Base-by-base conservation (phyloP, 2,113 vertebrate species). In the Neolamprologus falcicula region DNA sequence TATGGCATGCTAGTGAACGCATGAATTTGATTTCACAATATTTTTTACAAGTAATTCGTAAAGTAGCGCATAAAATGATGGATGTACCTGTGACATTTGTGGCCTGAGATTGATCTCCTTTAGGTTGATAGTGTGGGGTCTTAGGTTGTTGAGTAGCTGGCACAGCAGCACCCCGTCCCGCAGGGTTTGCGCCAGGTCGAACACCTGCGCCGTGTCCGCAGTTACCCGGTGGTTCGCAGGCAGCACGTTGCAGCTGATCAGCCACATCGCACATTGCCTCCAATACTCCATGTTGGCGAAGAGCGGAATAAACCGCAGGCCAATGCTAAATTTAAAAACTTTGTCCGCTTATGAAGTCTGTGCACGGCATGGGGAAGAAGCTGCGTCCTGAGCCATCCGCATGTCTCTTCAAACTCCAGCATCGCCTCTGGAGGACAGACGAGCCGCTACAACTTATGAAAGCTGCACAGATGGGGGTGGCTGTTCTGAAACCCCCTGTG, bases 141-240 rank as follows among this genome's bases (percentile, higher is more conserved):
- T 96, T 92, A 98, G 93, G 93, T 98, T 98, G 96, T 98, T 98
- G 68, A 98, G 97, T 52, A 98, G 97, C 95, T 98, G 98, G 92
- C 98, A 98, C 9, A 98, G 96, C 79, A 98, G 94, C 66, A 98
- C 98, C 80, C 98, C 98, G 95, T 98, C 98, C 92, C 98, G 97
- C 88, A 98, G 97, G 5, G 97, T 98, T 94, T 98, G 98, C 11
- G 98, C 98, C 96, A 98, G 90, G 95, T 98, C 98, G 88, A 98
- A 98, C 91, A 98, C 98, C 96, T 98, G 97, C 50, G 98, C 97
- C 61, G 95, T 94, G 87, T 97, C 97, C 96, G 97, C 97, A 55
- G 97, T 98, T 13, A 98, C 97, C 80, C 98, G 96, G 87, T 98
- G 98, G 96, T 97, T 97, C 87, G 93, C 90, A 12, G 98, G 98